Evolutionary conservation across 2,113 vertebrate genomes (phyloP).

Genomic region (Rhagologus leucostigma): DNA sequence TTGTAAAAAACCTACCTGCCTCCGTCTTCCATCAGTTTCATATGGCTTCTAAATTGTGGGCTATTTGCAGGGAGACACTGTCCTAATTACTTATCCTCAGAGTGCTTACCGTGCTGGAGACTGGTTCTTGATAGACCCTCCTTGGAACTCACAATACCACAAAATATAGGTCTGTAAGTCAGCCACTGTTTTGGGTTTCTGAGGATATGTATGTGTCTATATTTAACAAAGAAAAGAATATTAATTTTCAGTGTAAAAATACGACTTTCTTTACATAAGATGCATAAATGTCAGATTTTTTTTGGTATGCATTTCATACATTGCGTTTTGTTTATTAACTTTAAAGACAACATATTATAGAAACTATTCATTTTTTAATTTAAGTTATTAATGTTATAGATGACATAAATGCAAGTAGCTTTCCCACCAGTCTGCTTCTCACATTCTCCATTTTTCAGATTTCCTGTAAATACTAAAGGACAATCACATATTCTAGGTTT

Average conservation of each 20-base stretch:
- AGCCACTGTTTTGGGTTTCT: not conserved
- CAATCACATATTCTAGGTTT: not conserved
- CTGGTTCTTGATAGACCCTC: not conserved
- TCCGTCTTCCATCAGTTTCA: not conserved
- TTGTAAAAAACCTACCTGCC: not conserved
- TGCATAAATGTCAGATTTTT: not conserved
- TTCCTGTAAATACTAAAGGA: not conserved
- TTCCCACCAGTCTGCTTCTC: not conserved
- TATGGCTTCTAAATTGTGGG: not conserved
- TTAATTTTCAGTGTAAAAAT: not conserved
- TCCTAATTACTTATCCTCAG: not conserved
- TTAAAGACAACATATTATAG: not conserved
- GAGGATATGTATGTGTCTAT: rapidly evolving
- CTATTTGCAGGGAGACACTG: not conserved
- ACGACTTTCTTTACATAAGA: not conserved
- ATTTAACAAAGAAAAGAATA: not conserved
- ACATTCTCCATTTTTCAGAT: not conserved
- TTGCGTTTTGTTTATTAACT: not conserved
- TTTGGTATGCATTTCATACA: not conserved
- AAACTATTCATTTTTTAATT: not conserved
- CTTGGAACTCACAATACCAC: not conserved
- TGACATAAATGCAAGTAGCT: rapidly evolving
- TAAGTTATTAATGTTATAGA: not conserved
- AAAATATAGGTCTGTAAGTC: not conserved
- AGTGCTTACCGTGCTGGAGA: not conserved